Evolutionary conservation across 2,797 vertebrate genomes (phyloP), one percentile per base, ranked within the genome.

Genomic region (Malacoctenus gilli): DNA sequence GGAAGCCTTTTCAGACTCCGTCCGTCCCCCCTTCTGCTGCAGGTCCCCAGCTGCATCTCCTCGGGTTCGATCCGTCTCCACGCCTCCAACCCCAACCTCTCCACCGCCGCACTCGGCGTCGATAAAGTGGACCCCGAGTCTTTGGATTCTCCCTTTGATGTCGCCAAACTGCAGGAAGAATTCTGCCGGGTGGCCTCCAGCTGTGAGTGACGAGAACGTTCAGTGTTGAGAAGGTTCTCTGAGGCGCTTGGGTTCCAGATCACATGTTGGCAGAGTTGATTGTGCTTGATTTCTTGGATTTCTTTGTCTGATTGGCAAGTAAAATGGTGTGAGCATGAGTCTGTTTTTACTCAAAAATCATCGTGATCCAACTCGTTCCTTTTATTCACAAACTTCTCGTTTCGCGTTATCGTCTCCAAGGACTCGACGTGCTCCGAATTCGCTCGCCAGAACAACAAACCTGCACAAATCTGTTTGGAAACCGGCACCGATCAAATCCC

Each of bases 1-100:
- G 5, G 11, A 6, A 38, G 8, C 44, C n/a, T 4, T 41, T 68
- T 13, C 1, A 47, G 42, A 8, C 22, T 31, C 2, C 28, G 0
- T 47, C 52, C 8, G 5, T 57, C 6, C 18, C 49, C 18, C 49
- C 25, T 7, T 36, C n/a, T 36, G 0, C 23, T 41, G 16, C 6
- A 93, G 92, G 89, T 93, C 48, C 92, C 92, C 18, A 91, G 90
- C 84, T 92, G 90, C 74, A 91, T 95, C 61, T 93, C 94, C 66
- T 83, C 93, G 38, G 92, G 93, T 30, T 93, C 94, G 0, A 20
- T 95, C 65, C 94, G 97, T 73, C 92, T 98, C 8, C 97, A 99
- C 20, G 95, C 97, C 54, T 99, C 97, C 47, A 98, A 99, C 86
- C 97, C 97, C 14, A 99, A 99, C 82, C 93, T 99, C 68, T 99